Base-by-base conservation (phyloP, 2,797 vertebrate genomes). In the Pitangus sulphuratus region DNA sequence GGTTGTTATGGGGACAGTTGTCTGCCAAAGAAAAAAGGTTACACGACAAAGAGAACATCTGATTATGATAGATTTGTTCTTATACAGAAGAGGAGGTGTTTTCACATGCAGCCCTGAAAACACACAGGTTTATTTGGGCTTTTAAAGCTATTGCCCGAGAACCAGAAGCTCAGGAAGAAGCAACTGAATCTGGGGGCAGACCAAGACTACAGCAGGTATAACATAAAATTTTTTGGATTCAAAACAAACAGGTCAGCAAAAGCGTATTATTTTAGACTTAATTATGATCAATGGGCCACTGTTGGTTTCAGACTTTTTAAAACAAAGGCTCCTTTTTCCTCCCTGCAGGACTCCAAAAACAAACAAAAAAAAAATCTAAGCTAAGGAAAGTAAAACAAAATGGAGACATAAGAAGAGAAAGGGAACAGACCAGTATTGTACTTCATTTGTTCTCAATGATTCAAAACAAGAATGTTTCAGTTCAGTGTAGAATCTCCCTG, bases 311-410 rank as follows among this genome's bases (percentile, higher is more conserved):
- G 74, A 76, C 65, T 74, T 93, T 90, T 90, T 90, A 74, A 95
- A 96, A 97, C 96, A 97, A 97, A 97, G 93, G 48, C 75, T 93
- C 93, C 84, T 96, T 97, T 97, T 96, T 95, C 79, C 77, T 96
- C 94, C 58, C 91, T 88, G 90, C 90, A 96, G 84, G 93, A 85
- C 71, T 97, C 86, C 82, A 68, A 65, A 94, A 88, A 77, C 65
- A 94, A 88, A 77, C 65, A 61, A 72, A 84, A 90, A 84, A 89
- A 93, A 95, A 97, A 89, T 54, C 90, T 66, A 93, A 95, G 54
- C 91, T 85, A 93, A 91, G 87, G 51, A 94, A 90, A 95, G 58
- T 72, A 94, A 96, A 97, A 70, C 61, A 92, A 93, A 95, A 85
- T 87, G 68, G 77, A 88, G 93, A 92, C 31, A 57, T 45, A 92